Evolutionary conservation across 2,797 vertebrate species (phyloP), one percentile per base, ranked within the genome.

Genomic region (Thaleichthys pacificus): DNA sequence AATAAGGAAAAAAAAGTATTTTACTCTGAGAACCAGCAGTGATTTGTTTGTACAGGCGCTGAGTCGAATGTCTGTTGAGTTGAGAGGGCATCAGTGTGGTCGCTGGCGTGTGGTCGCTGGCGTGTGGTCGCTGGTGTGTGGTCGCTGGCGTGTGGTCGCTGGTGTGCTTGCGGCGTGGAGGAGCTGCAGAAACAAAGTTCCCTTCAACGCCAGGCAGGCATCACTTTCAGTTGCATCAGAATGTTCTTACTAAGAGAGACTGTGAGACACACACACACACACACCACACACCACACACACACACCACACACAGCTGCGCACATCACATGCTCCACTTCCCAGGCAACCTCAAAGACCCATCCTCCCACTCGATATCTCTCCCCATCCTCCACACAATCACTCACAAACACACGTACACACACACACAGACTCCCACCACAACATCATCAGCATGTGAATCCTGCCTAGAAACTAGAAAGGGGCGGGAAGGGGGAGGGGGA

Each of bases 311-410:
- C 88, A 83, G 88, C 74, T 90, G 90, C 90, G 89, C 88, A 91
- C 5, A 93, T 94, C 91, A 92, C 90, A 94, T 89, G 92, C 88
- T 90, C 91, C 88, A 93, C 87, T 93, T 93, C 88, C 82, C 79
- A 82, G 77, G 73, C 78, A 88, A 87, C 84, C 83, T 88, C 85
- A 85, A 85, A 88, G 87, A 80, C 77, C 72, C 71, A 78, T 69
- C 88, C 77, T 81, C 62, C 74, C 82, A 80, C 68, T 76, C 84
- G 66, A 87, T 86, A 87, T 85, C 75, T 82, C 70, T 66, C 82
- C 85, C 81, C 84, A 22, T 38, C 61, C 30, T 47, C 28, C 58
- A 30, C 26, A 17, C 64, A 38, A 19, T 70, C 49, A 65, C 67
- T 49, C 69, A 75, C 35, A 69, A 35, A 62, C 75, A 28, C 68